phyloP scores from a whole-genome alignment of 2,888 invertebrate species.

The Drosophila setosimentum region DNA sequence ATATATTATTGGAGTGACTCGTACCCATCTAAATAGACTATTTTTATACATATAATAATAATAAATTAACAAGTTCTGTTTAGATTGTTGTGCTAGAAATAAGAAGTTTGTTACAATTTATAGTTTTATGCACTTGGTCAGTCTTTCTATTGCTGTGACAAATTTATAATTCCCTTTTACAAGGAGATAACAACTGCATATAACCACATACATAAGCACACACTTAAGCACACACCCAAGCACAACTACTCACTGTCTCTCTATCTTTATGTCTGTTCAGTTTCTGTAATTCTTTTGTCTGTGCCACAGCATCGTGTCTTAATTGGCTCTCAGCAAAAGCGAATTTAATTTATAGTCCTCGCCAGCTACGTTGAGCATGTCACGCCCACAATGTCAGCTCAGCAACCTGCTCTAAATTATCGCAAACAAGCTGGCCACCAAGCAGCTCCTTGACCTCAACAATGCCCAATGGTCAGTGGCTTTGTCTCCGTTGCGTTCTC shows the following conservation, averaged over 20 bases:
- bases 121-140: not conserved
- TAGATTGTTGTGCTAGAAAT: not conserved
- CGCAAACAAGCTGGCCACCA: constrained; percentile 47
- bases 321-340: constrained; percentile 58
- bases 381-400: constrained; percentile 48
- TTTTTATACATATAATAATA: accelerated
- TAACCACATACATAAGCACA: not conserved
- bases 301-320: constrained; percentile 44
- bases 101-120: not conserved
- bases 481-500: constrained; percentile 32
- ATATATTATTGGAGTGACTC: not conserved
- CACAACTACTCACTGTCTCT: not conserved
- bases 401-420: constrained; percentile 45
- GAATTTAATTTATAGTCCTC: constrained; percentile 77
- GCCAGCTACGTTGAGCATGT: constrained; percentile 44
- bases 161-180: not conserved
- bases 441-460: constrained; percentile 38
- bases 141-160: not conserved
- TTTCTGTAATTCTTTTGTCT: not conserved
- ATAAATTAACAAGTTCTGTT: not conserved
- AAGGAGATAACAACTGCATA: not conserved
- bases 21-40: not conserved
- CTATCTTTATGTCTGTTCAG: not conserved
- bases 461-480: constrained; percentile 41
- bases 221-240: not conserved